Base-by-base conservation (phyloP, 2,113 vertebrate genomes). In the Penelope pileata region DNA sequence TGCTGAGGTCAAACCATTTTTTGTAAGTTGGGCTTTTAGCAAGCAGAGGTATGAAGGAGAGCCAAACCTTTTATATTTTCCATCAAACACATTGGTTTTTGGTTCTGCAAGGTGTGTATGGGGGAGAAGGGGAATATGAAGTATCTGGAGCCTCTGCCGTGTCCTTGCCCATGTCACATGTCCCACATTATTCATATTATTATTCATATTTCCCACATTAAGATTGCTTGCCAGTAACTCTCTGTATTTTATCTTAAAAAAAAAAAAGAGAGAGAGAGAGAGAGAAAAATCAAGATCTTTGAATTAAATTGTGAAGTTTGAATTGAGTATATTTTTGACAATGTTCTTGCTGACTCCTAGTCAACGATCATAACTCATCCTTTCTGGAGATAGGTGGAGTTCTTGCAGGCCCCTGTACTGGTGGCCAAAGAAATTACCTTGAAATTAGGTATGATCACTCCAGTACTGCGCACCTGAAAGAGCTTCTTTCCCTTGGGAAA, bases 251-350 rank as follows among this genome's bases (percentile, higher is more conserved):
- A n/a, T n/a, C n/a, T n/a, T n/a, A n/a, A n/a, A n/a, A n/a, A n/a
- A n/a, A n/a, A n/a, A n/a, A n/a, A n/a, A n/a, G n/a, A n/a, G n/a
- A n/a, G n/a, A 51, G 50, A 83, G 82, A 83, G 79, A 42, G 64
- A 90, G 23, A 80, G 86, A 85, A 76, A 59, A 34, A n/a, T n/a
- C n/a, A n/a, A n/a, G n/a, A n/a, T n/a, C n/a, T 73, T 91, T 94
- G 22, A 51, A n/a, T 94, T 88, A 78, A 81, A 68, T 85, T 4
- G 1, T 48, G 23, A 77, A 34, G 32, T 54, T 74, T 77, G 30
- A 91, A 80, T 47, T 29, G 21, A 90, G 7, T 43, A 10, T 30
- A 8, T 10, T 90, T 92, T 74, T 94, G 82, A 51, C 51, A 86
- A 22, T n/a, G 12, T 9, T 87, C 91, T 67, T 94, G 81, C 51